Evolutionary conservation across 2,113 vertebrate genomes (phyloP), one percentile per base, ranked within the genome.

Genomic region (Bubalus kerabau): DNA sequence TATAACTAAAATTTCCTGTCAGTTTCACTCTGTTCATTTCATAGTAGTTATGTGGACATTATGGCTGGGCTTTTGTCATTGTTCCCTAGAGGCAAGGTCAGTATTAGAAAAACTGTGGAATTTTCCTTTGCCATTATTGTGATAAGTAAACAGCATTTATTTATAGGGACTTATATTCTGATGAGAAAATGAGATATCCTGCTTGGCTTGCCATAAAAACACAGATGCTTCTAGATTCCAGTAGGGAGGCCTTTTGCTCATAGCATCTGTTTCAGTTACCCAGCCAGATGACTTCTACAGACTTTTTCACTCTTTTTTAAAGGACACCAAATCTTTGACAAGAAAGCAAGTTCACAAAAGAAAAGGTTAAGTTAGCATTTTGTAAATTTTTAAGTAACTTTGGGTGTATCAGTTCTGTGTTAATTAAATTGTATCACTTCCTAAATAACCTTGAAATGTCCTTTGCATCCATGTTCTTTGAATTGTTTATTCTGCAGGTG

Each of bases 201-300:
- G 95, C 97, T 91, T 97, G 90, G 92, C 94, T 93, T 80, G 21
- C 95, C 83, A 87, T 96, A 40, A 80, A 97, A 91, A 96, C 97
- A 96, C 96, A 97, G 97, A 97, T 98, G 94, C 95, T 97, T 91
- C 95, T 92, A 19, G 95, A 60, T 90, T 95, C 93, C 87, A 97
- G 87, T 36, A 89, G 89, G 90, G 87, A 96, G 48, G n/a, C 59
- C 88, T 83, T 92, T 94, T 94, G 86, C 82, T 86, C 9, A 56
- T 9, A 96, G 96, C 98, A 87, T 98, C 96, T 98, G 98, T 97
- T 93, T 96, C 14, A 71, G 32, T 97, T 96, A 92, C 78, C 92
- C 46, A 94, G 86, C 26, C 83, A 80, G 36, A 95, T 83, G 96
- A 97, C 93, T 90, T 83, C 83, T 95, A 60, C 60, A 94, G 76